Base-by-base conservation (phyloP, 1,140 invertebrate species). In the Musca domestica region DNA sequence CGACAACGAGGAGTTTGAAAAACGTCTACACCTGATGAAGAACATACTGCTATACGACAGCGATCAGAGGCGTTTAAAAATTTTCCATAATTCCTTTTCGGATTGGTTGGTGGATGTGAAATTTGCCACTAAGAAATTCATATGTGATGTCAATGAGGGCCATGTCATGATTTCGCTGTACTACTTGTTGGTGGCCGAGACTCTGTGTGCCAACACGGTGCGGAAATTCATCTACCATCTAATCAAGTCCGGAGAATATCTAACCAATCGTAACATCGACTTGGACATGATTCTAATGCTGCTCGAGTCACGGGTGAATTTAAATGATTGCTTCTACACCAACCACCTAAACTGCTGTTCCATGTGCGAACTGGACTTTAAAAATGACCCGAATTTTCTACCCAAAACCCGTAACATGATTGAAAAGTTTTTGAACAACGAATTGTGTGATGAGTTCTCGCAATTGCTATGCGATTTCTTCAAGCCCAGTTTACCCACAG, bases 51-150 rank as follows among this genome's bases (percentile, higher is more conserved):
- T 84, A 41, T 82, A 83, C 74, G 85, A 87, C 71, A 74, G 81
- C 0, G 77, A 80, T 2, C 82, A 87, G 7, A 89, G 89, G 1
- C 88, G 88, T 23, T 83, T 94, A 66, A 88, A 91, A 71, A 84
- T 95, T 3, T 94, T 95, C 81, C 94, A 96, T 81, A 91, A 92
- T 76, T 96, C 94, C 68, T 98, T 98, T 81, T 91, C 94, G 9
- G 92, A 95, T 75, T 98, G 95, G 95, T 81, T 98, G 49, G 83
- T 95, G 22, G 95, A 98, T 83, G 95, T 98, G 0, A 98, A 98
- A 83, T 95, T 98, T 75, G 97, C 95, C 78, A 98, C 95, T 12
- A 92, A 95, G 71, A 94, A 95, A 74, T 98, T 95, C 81, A 84
- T 98, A 49, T 97, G 95, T 78, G 90, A 91, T 68, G 90, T 92